phyloP scores from a whole-genome alignment of 35 echinoderm and acorn worm genomes.

The Apostichopus californicus region DNA sequence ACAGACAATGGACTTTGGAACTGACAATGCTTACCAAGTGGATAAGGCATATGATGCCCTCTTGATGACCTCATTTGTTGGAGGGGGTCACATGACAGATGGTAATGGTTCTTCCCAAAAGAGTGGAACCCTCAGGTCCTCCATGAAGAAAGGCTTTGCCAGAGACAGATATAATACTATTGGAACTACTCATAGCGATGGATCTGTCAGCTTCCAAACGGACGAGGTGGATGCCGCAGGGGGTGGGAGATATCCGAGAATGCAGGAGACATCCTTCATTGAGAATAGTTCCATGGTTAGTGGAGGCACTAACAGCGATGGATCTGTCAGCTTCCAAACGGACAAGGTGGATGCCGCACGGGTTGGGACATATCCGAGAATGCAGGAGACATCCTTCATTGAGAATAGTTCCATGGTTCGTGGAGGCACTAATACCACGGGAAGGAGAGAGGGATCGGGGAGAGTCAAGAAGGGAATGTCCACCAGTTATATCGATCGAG shows the following conservation, averaged over 20 bases:
- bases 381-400: slow-evolving; percentile 54
- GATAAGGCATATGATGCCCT: slow-evolving; percentile 25
- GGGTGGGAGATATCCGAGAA: slow-evolving; percentile 20
- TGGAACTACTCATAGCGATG: slow-evolving; percentile 5
- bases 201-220: slow-evolving; percentile 23
- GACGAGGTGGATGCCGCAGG: slow-evolving; percentile 16
- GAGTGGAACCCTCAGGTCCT: background rate
- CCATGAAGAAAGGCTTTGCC: slow-evolving; percentile 19
- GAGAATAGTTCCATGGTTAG: slow-evolving; percentile 9
- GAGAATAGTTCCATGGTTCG: slow-evolving; percentile 6
- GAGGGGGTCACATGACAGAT: background rate
- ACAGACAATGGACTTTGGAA: slow-evolving; percentile 11
- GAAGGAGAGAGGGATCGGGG: background rate
- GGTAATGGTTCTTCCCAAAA: background rate
- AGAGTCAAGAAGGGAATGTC: background rate
- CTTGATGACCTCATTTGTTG: slow-evolving; percentile 5
- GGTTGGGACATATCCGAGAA: slow-evolving; percentile 8
- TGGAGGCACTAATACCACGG: background rate
- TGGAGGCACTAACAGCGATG: background rate
- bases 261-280: slow-evolving; percentile 55
- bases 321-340: slow-evolving; percentile 3
- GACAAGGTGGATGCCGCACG: background rate
- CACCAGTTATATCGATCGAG: background rate
- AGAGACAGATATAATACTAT: background rate
- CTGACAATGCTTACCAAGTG: background rate